Evolutionary conservation across 2,113 vertebrate genomes (phyloP), one percentile per base, ranked within the genome.

Genomic region (Triplophysa siluroides): DNA sequence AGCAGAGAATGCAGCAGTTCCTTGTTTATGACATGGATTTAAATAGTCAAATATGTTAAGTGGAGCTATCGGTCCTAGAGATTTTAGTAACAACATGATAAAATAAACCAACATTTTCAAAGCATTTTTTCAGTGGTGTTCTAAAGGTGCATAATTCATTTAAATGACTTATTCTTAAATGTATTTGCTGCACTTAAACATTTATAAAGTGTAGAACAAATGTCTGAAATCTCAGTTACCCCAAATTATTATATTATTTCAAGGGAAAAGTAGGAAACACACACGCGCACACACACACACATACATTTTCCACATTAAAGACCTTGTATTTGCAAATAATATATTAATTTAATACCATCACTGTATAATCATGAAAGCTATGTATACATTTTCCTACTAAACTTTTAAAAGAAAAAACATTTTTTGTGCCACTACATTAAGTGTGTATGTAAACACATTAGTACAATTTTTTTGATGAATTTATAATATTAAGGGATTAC

Each of bases 221-320:
- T 73, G 83, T 88, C 90, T 88, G 89, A 92, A 89, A 90, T 88
- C 82, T 80, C 85, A 90, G 88, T 88, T 92, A 91, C 90, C 89
- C 86, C 91, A 90, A 92, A 90, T 85, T 85, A 83, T 87, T 87
- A 82, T 92, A 92, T 93, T 92, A 91, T 93, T 89, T 89, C 83
- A 90, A 90, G 86, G 82, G 84, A 85, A 33, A 83, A 73, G 33
- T 38, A 38, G 29, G 73, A 70, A 60, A 52, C 16, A 52, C 50
- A 18, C 13, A 52, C 13, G 89, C 83, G 90, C 87, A 92, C 89
- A 91, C 85, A 91, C 87, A 90, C 43, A 62, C 83, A 89, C 87
- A 86, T 89, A 92, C 62, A 82, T 82, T 90, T 86, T 90, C 86
- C 83, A 91, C 88, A 91, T 77, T 87, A 87, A 81, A 85, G 83